Conservation (phyloP, 2,888 invertebrate genomes). For the Platynereis dumerilii region DNA sequence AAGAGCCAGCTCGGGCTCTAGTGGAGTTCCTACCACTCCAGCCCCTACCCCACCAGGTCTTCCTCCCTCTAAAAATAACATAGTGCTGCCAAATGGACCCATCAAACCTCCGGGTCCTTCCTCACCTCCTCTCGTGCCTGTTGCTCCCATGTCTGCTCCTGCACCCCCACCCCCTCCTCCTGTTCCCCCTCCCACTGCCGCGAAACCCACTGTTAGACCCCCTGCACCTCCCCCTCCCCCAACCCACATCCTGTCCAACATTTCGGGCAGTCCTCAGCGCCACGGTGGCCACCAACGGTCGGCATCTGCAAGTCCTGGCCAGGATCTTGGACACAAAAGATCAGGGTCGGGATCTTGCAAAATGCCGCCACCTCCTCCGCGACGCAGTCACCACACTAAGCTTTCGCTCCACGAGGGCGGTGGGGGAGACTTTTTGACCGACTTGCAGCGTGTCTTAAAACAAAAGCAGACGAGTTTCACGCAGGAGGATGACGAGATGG, state of each 20-base stretch:
- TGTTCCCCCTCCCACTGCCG: not conserved
- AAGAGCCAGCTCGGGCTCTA: slow-evolving; percentile 8
- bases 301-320: slow-evolving; percentile 4
- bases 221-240: not conserved
- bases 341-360: not conserved
- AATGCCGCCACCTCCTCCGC: slow-evolving; percentile 32
- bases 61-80: no score
- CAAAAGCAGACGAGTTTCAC: slow-evolving; percentile 30
- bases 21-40: not conserved
- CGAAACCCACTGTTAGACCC: not conserved
- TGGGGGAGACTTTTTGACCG: slow-evolving; percentile 28
- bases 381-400: slow-evolving; percentile 28
- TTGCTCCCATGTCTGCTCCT: not conserved
- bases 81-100: no score
- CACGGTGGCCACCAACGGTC: not conserved
- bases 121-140: not conserved
- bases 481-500: not conserved
- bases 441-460: slow-evolving; percentile 32
- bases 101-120: slow-evolving; percentile 1
- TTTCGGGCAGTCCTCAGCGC: not conserved
- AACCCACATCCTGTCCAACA: not conserved
- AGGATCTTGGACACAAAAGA: not conserved
- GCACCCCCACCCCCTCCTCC: slow-evolving; percentile 5
- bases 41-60: no score
- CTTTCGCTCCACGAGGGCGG: slow-evolving; percentile 18